A percentile compares a stretch with the other conserved stretches of the same genome.
These are phyloP conservation scores for Calameuta filiformis DNA, from an alignment of 2,888 invertebrate genomes.

Conservation along the genomic window DNA sequence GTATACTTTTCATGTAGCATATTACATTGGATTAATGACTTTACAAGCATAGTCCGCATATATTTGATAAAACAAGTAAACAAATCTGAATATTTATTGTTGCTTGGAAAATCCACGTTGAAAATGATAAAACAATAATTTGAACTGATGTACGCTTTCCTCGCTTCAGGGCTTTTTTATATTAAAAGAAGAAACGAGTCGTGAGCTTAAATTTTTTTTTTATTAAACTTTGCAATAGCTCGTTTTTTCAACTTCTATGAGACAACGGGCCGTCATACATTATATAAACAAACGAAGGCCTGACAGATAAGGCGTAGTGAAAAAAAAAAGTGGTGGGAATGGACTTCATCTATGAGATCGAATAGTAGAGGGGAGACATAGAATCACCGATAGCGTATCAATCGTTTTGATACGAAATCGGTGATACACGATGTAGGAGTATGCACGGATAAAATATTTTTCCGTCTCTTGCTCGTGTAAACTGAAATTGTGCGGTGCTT, in stretches of 20 bases:
- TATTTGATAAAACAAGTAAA: not conserved
- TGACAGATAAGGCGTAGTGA: not conserved
- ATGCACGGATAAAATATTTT: not conserved
- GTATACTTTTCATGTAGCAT: not conserved
- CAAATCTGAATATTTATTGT: not conserved
- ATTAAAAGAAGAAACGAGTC: not conserved
- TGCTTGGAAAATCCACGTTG: not conserved
- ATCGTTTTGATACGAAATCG: slow-evolving; percentile 49
- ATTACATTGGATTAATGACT: not conserved
- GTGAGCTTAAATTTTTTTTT: not conserved
- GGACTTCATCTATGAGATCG: not conserved
- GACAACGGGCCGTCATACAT: not conserved
- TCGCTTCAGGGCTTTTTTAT: too few relatives aligned
- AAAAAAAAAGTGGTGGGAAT: not conserved
- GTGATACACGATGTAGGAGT: slow-evolving; percentile 35
- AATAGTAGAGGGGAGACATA: not conserved
- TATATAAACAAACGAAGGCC: not conserved
- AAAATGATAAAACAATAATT: not conserved
- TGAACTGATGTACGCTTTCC: not conserved
- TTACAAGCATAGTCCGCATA: not conserved
- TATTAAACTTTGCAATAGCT: not conserved
- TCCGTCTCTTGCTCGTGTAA: not conserved
- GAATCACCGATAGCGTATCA: slow-evolving; percentile 52
- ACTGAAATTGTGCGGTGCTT: not conserved
- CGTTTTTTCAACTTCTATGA: not conserved